Percentiles rank a stretch among this genome's conserved stretches.
These are phyloP conservation scores for Cosmia pyralina DNA, from an alignment of 2,888 invertebrate genomes.

Conservation along the genomic window DNA sequence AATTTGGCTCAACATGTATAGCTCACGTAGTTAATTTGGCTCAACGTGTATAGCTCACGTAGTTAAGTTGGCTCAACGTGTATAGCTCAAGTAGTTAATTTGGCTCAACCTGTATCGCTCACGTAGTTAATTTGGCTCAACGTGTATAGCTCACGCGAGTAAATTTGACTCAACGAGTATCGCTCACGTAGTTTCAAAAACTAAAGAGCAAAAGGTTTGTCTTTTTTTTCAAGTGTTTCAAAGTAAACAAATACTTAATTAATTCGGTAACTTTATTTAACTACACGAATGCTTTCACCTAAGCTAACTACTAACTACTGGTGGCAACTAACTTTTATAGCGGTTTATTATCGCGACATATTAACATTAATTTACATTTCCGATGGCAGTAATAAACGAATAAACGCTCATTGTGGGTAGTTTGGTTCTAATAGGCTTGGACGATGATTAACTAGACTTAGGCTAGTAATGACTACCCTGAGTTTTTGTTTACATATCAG, in stretches of 20 bases:
- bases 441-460: conserved; percentile 41
- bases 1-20: no score
- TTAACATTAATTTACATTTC: conserved; percentile 84
- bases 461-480: background rate
- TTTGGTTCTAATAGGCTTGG: conserved; percentile 56
- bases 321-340: conserved; percentile 65
- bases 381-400: conserved; percentile 75
- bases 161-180: no score
- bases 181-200: background rate
- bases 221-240: background rate
- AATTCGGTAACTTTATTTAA: conserved; percentile 14
- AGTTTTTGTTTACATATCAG: background rate
- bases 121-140: no score
- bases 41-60: background rate
- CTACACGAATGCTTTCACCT: conserved; percentile 43
- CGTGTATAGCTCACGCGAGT: no score
- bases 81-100: no score
- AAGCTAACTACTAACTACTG: conserved; percentile 29
- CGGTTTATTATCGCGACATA: conserved; percentile 78
- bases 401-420: conserved; percentile 65
- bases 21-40: no score
- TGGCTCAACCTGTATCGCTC: no score
- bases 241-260: conserved; percentile 28
- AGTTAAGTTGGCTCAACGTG: background rate
- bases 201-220: background rate